Base-by-base conservation (phyloP, 1,140 invertebrate genomes). In the Anadara kagoshimensis region DNA sequence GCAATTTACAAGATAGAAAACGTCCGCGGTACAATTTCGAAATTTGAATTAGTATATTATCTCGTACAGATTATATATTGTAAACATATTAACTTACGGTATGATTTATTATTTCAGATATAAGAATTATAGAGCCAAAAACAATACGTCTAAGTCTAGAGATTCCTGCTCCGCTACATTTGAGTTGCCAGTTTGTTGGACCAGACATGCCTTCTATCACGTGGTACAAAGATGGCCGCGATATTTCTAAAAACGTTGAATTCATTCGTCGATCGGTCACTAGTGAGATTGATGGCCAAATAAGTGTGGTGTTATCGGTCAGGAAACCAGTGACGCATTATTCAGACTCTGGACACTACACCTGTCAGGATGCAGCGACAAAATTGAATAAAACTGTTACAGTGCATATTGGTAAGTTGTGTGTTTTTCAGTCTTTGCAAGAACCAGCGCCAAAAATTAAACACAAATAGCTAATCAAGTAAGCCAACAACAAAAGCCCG, bases 331-430 rank as follows among this genome's bases (percentile, higher is more conserved):
- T 11, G 18, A 69, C 67, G 22, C 59, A 26, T 14, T 75, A 51
- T 54, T 12, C 22, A 18, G 73, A 69, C 65, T 75, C 73, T 44
- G 73, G 66, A 53, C 49, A 22, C 16, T 75, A 75, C 44, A 75
- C 53, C 5, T 75, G 73, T 58, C 51, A 45, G n/a, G 62, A 68
- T 22, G 43, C 41, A 26, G 69, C 22, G 11, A 69, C 29, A 5
- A 61, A 51, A 49, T 36, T 69, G n/a, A 75, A 41, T 22, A 69
- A 65, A 29, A 58, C 66, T 22, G 20, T 75, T 11, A 43, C 43
- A 20, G 61, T 75, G 11, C 26, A 64, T 36, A 62, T 62, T 45
- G 62, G 69, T 72, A 26, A 66, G 59, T 16, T 41, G 20, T 22
- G n/a, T 45, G 14, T n/a, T n/a, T n/a, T n/a, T n/a, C n/a, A n/a